Evolutionary conservation across 1,140 invertebrate species (phyloP), one percentile per base, ranked within the genome.

Genomic region (Artemia franciscana): DNA sequence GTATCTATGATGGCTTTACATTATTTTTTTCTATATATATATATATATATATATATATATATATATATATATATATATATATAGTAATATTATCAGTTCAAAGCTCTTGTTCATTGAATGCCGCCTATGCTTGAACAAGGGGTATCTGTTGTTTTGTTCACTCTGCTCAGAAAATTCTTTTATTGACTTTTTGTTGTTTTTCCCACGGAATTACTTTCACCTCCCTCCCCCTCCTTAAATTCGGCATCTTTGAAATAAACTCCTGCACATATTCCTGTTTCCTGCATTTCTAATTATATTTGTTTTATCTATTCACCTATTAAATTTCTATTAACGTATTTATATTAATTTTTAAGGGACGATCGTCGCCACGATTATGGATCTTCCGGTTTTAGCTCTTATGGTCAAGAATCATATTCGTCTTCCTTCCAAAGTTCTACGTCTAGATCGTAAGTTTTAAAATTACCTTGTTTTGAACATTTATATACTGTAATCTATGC

Each of bases 141-240:
- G n/a, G n/a, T n/a, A n/a, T n/a, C n/a, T n/a, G n/a, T n/a, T n/a
- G 51, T 3, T 57, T 23, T 18, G 5, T 21, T 59, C 24, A 59
- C n/a, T 12, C 26, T 21, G 5, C 21, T 59, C 12, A 4, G 24
- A 21, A 5, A 5, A 15, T 0, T 59, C 58, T n/a, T 25, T 4
- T 15, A 4, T 59, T 59, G 0, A 1, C 9, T 21, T 9, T 21
- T n/a, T 59, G 51, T 88, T 84, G 84, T 76, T 69, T 67, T 67
- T n/a, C 9, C 3, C n/a, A 1, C 3, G 60, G 3, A n/a, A 24
- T 15, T 2, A n/a, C 21, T 2, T 25, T 23, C 26, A 15, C 26
- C 9, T 23, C 5, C 3, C 25, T 62, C 5, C 27, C 9, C 9
- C 24, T 9, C 9, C 26, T 23, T 21, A 59, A 3, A 60, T 24